Conservation (phyloP, 2,113 vertebrate species). For the Zonotrichia leucophrys region DNA sequence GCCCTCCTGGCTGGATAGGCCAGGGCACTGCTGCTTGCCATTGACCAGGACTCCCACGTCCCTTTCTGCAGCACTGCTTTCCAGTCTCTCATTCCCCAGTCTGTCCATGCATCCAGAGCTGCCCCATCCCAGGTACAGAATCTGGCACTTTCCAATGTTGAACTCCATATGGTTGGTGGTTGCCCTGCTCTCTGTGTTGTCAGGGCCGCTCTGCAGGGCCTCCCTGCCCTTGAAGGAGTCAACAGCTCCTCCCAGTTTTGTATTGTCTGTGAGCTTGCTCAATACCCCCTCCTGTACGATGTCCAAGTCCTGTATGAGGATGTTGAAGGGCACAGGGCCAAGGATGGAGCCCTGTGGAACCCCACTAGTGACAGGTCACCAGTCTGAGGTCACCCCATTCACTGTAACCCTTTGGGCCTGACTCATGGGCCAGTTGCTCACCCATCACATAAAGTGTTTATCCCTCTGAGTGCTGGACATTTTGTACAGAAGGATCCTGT, state of each 20-base stretch:
- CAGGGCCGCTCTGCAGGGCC: neutral
- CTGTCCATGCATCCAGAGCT: neutral
- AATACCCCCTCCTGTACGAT: neutral
- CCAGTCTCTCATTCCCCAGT: no score
- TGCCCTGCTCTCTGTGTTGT: neutral
- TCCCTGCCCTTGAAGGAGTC: rapidly evolving
- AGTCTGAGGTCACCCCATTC: neutral
- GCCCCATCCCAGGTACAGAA: neutral
- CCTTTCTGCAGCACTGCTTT: no score
- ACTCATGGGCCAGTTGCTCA: neutral
- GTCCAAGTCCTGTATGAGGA: neutral
- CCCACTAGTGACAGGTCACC: neutral
- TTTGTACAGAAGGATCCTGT: neutral
- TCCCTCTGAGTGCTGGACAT: neutral
- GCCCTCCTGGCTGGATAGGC: no score
- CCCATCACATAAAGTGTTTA: neutral
- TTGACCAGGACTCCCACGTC: no score
- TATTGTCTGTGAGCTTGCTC: rapidly evolving
- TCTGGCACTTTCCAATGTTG: rapidly evolving
- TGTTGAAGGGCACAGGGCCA: neutral
- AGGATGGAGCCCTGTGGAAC: neutral
- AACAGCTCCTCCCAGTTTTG: neutral
- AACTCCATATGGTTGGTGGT: rapidly evolving
- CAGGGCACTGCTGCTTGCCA: no score
- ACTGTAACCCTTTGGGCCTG: neutral